Percentiles rank a stretch among this genome's conserved stretches.
Evolutionary conservation across 2,888 invertebrate genomes (phyloP).

Genomic region (Phrixothrix hirtus): DNA sequence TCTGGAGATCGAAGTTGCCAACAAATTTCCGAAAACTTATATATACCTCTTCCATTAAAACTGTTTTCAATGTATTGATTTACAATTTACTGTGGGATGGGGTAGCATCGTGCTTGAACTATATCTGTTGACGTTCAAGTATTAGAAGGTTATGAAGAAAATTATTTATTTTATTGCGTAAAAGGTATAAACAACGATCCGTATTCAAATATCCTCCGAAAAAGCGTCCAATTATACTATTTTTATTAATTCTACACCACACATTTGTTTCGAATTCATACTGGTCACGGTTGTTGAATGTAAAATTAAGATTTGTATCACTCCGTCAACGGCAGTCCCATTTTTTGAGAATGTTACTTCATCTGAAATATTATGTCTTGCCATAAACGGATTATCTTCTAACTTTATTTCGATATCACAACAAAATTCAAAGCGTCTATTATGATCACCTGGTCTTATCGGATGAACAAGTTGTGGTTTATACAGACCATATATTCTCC

Average conservation of each 20-base stretch:
- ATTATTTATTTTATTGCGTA: neutral
- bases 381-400: slow-evolving; percentile 7
- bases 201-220: neutral
- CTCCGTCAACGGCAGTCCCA: too few relatives aligned
- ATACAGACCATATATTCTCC: neutral
- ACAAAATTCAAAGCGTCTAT: slow-evolving; percentile 2
- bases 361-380: slow-evolving; percentile 1
- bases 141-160: neutral
- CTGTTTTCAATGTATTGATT: slow-evolving; percentile 5
- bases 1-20: too few relatives aligned
- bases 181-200: neutral
- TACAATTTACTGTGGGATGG: slow-evolving; percentile 1
- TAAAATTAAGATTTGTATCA: slow-evolving; percentile 5
- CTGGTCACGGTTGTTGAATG: neutral
- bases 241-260: neutral
- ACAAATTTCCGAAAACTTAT: neutral
- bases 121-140: too few relatives aligned
- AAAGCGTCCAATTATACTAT: slow-evolving; percentile 7
- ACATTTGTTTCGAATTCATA: too few relatives aligned
- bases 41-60: too few relatives aligned
- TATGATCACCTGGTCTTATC: slow-evolving; percentile 4
- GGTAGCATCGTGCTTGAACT: slow-evolving; percentile 6
- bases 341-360: neutral
- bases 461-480: slow-evolving; percentile 6
- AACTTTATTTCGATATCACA: slow-evolving; percentile 3